Conservation (phyloP, 2,113 vertebrate species). For the Trochalopteron elliotii region DNA sequence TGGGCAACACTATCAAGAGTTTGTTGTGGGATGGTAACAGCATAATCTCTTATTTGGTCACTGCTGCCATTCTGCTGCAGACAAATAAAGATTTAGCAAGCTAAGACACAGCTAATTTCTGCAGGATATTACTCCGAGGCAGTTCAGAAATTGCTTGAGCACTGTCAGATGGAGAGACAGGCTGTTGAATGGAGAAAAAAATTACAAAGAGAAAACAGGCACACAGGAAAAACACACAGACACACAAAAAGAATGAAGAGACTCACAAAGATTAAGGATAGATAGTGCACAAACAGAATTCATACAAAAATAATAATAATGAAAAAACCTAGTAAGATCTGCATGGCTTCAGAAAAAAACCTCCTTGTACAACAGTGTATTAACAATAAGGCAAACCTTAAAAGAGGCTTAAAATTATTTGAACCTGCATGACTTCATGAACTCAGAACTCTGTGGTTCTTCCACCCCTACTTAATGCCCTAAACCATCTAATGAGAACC, state of each 20-base stretch:
- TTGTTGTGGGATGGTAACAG: neutral
- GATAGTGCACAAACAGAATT: neutral
- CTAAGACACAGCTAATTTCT: neutral
- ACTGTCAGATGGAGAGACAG: neutral
- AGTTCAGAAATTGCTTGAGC: constrained; percentile 35
- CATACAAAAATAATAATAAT: neutral
- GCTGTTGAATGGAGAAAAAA: neutral
- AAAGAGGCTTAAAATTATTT: neutral
- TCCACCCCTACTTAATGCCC: neutral
- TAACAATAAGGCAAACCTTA: neutral
- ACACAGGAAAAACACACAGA: neutral
- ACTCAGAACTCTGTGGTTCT: neutral
- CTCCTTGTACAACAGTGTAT: neutral
- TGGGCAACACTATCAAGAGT: neutral
- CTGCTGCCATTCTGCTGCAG: constrained; percentile 8
- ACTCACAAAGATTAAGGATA: neutral
- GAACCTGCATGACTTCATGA: neutral
- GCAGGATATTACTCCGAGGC: neutral
- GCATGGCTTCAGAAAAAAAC: neutral
- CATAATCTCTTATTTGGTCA: constrained; percentile 14
- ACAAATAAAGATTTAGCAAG: constrained; percentile 3
- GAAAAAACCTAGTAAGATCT: neutral
- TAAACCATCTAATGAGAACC: neutral
- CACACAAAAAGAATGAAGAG: neutral
- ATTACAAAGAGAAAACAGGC: neutral